phyloP scores from a whole-genome alignment of 2,113 vertebrate genomes.

The Corythaeola cristata region DNA sequence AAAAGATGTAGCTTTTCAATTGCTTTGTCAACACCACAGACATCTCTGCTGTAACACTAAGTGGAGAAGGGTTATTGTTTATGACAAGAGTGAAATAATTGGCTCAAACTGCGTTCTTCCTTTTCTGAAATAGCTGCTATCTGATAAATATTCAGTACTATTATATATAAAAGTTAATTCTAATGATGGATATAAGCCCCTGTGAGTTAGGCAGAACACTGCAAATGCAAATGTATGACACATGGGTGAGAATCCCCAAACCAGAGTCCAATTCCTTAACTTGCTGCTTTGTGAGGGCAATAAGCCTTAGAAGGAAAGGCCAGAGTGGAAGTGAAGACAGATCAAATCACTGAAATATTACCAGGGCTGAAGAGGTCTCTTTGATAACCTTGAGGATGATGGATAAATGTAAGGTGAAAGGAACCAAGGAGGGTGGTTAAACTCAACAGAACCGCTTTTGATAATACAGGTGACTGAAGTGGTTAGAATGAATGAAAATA shows the following conservation, averaged over 20 bases:
- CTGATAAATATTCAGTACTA: not conserved
- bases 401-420: not conserved
- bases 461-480: not conserved
- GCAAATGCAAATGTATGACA: not conserved
- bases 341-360: not conserved
- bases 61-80: not conserved
- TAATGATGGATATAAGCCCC: not conserved
- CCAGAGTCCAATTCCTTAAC: not conserved
- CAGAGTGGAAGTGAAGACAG: not conserved
- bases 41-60: not conserved
- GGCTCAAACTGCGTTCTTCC: not conserved
- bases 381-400: not conserved
- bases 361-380: not conserved
- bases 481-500: not conserved
- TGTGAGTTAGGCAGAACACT: not conserved
- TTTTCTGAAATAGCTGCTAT: not conserved
- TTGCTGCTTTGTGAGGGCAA: not conserved
- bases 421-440: not conserved
- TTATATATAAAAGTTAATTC: not conserved
- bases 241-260: not conserved
- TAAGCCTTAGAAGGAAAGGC: not conserved
- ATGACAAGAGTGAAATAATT: not conserved
- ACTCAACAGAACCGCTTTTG: not conserved
- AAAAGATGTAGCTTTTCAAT: not conserved
- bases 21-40: not conserved